phyloP scores from a whole-genome alignment of 2,797 vertebrate genomes.

The Cetoscarus ocellatus region DNA sequence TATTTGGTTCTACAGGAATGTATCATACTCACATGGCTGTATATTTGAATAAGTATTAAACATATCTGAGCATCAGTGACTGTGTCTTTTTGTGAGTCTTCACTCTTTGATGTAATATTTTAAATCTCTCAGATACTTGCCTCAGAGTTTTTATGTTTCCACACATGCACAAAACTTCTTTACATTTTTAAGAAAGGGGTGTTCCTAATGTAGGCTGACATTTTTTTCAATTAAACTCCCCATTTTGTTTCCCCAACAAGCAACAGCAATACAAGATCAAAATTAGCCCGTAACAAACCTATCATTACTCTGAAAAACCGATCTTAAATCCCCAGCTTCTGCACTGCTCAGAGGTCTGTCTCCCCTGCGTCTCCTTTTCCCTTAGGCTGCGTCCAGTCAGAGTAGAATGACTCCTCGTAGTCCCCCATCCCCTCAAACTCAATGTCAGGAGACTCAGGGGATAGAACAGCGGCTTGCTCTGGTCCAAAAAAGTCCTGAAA shows the following conservation, averaged over 20 bases:
- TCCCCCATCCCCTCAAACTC: conserved; percentile 91
- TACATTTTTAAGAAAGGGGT: no score
- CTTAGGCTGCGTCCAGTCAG: conserved; percentile 83
- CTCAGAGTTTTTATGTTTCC: no score
- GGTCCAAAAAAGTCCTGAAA: conserved; percentile 58
- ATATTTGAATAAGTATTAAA: conserved; percentile 57
- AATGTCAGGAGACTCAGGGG: conserved; percentile 69
- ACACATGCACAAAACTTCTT: no score
- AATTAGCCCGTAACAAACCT: no score
- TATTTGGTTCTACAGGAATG: conserved; percentile 40
- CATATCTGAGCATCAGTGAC: conserved; percentile 31
- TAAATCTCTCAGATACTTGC: no score
- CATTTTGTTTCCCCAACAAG: no score
- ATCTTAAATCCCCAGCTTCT: neutral
- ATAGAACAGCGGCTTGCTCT: conserved; percentile 36
- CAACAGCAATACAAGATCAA: no score
- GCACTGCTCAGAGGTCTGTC: conserved; percentile 17
- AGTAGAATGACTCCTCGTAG: conserved; percentile 90
- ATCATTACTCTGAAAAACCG: neutral
- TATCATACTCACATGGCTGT: conserved; percentile 59
- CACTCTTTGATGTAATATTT: no score
- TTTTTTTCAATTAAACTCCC: no score
- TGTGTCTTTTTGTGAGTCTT: conserved; percentile 8
- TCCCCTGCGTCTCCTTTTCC: conserved; percentile 70
- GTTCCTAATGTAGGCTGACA: no score